phyloP scores from a whole-genome alignment of 2,797 vertebrate species.

The Poecile montanus region DNA sequence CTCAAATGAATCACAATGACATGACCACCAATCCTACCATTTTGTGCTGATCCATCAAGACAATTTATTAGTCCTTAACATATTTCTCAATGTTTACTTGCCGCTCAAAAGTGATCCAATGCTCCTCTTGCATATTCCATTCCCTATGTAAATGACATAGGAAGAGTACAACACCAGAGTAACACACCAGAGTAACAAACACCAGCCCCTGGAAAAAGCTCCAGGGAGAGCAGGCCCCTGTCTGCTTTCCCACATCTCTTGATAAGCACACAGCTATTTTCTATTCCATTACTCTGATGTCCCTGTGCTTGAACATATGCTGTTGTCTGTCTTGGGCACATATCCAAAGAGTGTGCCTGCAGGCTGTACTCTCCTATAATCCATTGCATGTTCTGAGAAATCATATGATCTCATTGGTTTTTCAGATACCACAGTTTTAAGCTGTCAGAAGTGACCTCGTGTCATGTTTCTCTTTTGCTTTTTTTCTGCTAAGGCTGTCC shows the following conservation, averaged over 20 bases:
- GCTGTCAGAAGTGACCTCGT: slow-evolving; percentile 11
- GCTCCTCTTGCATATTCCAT: not conserved
- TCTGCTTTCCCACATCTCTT: slow-evolving; percentile 27
- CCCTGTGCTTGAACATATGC: slow-evolving; percentile 59
- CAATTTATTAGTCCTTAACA: slow-evolving; percentile 38
- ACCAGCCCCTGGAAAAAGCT: slow-evolving; percentile 8
- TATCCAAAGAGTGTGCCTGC: slow-evolving; percentile 55
- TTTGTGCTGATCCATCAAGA: slow-evolving; percentile 7
- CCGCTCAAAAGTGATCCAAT: slow-evolving; percentile 6
- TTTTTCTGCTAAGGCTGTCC: not conserved
- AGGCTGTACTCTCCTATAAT: slow-evolving; percentile 54
- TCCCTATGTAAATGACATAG: not conserved
- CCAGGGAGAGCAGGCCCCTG: not conserved
- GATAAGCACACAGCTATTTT: slow-evolving; percentile 58
- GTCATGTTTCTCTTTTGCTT: slow-evolving; percentile 8
- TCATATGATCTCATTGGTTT: slow-evolving; percentile 16
- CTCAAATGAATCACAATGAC: slow-evolving; percentile 37
- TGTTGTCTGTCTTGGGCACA: slow-evolving; percentile 59
- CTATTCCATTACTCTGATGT: slow-evolving; percentile 60
- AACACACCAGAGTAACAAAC: not conserved
- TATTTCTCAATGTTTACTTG: slow-evolving; percentile 29
- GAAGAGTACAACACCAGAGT: not conserved
- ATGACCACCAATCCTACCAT: not conserved
- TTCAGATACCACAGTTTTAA: slow-evolving; percentile 27
- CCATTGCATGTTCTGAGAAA: slow-evolving; percentile 52